Conservation (phyloP, 2,797 vertebrate genomes). For the Adelosebastes latens region DNA sequence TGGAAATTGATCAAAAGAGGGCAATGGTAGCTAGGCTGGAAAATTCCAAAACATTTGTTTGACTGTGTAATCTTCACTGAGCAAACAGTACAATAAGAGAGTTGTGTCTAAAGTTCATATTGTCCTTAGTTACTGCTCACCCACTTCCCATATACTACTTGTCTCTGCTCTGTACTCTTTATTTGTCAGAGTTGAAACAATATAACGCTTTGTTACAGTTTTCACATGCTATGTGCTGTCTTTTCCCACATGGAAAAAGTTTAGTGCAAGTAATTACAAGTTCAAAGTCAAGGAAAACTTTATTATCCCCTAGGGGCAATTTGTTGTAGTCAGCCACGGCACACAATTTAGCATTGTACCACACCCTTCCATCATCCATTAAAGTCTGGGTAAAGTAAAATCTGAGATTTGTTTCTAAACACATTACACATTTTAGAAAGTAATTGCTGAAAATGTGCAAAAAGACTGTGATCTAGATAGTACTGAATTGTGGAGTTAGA, state of each 20-base stretch:
- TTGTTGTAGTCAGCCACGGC: too few relatives aligned
- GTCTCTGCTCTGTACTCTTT: background rate
- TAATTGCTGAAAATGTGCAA: too few relatives aligned
- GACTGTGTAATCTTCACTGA: background rate
- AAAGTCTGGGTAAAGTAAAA: background rate
- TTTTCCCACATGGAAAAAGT: background rate
- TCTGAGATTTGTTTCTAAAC: too few relatives aligned
- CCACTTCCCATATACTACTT: background rate
- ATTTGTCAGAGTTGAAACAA: background rate
- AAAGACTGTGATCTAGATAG: too few relatives aligned
- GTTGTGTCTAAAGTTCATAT: conserved; percentile 33
- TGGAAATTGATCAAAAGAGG: background rate
- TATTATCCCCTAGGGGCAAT: too few relatives aligned
- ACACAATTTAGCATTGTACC: background rate
- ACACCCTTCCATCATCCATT: background rate
- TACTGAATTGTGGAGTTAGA: too few relatives aligned
- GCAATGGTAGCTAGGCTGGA: background rate
- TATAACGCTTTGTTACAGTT: background rate
- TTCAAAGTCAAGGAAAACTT: too few relatives aligned
- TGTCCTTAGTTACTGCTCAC: background rate
- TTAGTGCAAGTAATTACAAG: background rate
- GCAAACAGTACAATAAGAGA: conserved; percentile 17
- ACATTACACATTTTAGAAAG: too few relatives aligned
- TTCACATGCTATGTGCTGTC: background rate
- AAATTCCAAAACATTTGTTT: background rate